phyloP scores from a whole-genome alignment of 2,797 vertebrate species.

The Alosa sapidissima region DNA sequence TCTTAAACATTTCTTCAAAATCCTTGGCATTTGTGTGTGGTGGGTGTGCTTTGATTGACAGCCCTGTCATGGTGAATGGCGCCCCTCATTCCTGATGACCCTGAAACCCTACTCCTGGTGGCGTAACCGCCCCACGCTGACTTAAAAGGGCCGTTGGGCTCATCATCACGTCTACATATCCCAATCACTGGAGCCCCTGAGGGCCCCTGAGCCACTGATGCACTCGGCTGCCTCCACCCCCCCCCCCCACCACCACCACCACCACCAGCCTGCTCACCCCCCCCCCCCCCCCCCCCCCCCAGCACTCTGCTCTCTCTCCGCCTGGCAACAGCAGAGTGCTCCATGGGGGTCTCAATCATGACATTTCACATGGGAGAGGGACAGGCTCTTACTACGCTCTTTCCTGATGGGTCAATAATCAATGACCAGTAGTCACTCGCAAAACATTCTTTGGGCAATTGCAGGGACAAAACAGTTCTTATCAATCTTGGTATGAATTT shows the following conservation, averaged over 20 bases:
- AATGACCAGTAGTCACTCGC: neutral
- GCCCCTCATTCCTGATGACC: neutral
- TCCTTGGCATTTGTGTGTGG: neutral
- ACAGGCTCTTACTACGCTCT: neutral
- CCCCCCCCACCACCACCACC: neutral
- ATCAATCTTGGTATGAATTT: no score
- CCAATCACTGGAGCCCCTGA: conserved; percentile 28
- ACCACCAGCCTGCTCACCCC: neutral
- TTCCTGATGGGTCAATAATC: neutral
- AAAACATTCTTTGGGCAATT: neutral
- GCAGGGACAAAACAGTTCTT: no score
- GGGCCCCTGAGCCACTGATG: neutral
- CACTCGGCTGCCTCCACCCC: neutral
- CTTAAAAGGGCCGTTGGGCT: conserved; percentile 34
- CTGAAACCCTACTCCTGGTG: neutral
- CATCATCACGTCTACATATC: conserved; percentile 29
- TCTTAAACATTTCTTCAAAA: neutral
- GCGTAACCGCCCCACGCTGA: conserved; percentile 32
- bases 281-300: neutral
- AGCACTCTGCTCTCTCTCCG: neutral
- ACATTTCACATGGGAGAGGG: neutral
- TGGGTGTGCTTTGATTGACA: neutral
- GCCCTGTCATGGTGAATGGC: neutral
- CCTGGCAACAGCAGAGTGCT: neutral
- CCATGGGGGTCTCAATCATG: neutral